phyloP scores from a whole-genome alignment of 2,888 invertebrate species.

The Trichopria drosophilae region DNA sequence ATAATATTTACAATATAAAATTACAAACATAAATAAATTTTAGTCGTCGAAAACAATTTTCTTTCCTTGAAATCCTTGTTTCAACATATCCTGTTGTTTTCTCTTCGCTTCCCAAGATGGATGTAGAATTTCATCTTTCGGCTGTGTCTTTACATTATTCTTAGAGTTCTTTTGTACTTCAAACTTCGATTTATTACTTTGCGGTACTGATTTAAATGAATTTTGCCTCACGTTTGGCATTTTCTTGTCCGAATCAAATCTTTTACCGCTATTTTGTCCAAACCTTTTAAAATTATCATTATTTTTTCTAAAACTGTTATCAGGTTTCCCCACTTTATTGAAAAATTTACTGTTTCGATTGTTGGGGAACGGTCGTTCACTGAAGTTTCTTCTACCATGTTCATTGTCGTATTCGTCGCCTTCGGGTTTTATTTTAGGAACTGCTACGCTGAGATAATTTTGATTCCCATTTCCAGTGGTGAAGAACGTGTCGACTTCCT shows the following conservation, averaged over 20 bases:
- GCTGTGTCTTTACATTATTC: neutral
- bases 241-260: neutral
- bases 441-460: conserved; percentile 41
- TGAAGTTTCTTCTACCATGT: neutral
- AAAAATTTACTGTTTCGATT: conserved; percentile 34
- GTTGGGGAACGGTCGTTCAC: conserved; percentile 11
- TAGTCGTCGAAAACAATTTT: conserved; percentile 51
- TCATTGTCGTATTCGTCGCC: conserved; percentile 19
- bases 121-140: conserved; percentile 46
- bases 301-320: conserved; percentile 2
- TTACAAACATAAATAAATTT: too few species aligned
- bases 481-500: conserved; percentile 48
- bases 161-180: conserved; percentile 5
- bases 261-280: conserved; percentile 10
- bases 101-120: conserved; percentile 55
- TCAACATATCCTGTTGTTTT: conserved; percentile 51
- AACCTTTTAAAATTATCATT: conserved; percentile 15
- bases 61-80: conserved; percentile 53
- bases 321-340: conserved; percentile 31
- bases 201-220: neutral
- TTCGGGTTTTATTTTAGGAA: conserved; percentile 30
- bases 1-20: too few species aligned
- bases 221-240: neutral
- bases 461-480: conserved; percentile 39
- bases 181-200: conserved; percentile 4